A percentile compares a stretch with the other conserved stretches of the same genome.
These are phyloP conservation scores for Chinchilla lanigera DNA, from an alignment of 2,113 vertebrate genomes.

Conservation along the genomic window DNA sequence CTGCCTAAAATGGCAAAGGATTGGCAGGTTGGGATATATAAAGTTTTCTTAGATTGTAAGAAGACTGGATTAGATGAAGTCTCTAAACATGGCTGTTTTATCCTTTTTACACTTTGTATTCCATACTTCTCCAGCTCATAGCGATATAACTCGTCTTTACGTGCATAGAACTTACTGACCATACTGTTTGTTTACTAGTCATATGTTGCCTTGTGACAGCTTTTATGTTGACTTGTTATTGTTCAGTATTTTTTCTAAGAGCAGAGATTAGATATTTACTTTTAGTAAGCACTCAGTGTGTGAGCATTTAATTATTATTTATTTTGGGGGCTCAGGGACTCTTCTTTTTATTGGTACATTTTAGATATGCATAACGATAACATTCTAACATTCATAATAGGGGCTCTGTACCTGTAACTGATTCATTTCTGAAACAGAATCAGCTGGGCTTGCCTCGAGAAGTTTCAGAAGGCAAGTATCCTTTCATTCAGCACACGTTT, in stretches of 20 bases:
- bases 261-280: background rate
- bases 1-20: background rate
- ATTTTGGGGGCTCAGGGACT: background rate
- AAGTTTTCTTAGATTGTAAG: background rate
- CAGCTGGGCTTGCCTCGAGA: background rate
- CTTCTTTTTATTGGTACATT: background rate
- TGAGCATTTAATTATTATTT: background rate
- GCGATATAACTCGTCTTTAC: background rate
- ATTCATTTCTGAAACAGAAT: background rate
- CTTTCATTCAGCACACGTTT: constrained; percentile 2
- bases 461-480: background rate
- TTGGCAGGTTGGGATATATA: background rate
- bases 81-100: background rate
- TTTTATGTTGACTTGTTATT: background rate
- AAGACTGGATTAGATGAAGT: background rate
- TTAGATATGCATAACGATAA: background rate
- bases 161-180: background rate
- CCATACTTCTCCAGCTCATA: background rate
- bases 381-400: background rate
- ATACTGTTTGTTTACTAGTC: background rate
- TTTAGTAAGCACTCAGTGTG: background rate
- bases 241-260: constrained; percentile 2
- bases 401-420: background rate
- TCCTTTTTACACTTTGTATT: background rate
- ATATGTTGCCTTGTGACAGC: background rate